Percentiles rank a stretch among this genome's conserved stretches.
Conservation (phyloP, 2,888 invertebrate species). For the Ectemnius cavifrons region DNA sequence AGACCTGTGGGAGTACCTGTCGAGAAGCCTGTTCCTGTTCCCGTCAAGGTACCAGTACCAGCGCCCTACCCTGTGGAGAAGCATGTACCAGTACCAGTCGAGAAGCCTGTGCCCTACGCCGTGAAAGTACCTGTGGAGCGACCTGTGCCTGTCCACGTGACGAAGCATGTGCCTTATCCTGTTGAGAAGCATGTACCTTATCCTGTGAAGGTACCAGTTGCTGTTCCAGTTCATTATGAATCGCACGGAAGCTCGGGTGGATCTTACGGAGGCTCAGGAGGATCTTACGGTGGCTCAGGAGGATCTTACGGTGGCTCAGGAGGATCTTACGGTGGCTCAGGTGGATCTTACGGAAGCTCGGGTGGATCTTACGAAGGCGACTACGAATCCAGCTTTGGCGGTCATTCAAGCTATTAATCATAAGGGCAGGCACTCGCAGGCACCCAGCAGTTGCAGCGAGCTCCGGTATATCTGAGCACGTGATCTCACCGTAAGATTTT, state of each 20-base stretch:
- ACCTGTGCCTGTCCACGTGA: conserved; percentile 71
- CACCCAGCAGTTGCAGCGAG: neutral
- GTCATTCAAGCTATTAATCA: conserved; percentile 1
- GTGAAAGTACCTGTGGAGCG: conserved; percentile 81
- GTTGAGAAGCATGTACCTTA: conserved; percentile 82
- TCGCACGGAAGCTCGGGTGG: neutral
- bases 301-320: neutral
- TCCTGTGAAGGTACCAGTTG: conserved; percentile 85
- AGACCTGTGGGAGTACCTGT: conserved; percentile 87
- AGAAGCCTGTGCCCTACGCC: conserved; percentile 84
- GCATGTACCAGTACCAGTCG: conserved; percentile 72
- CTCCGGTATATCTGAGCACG: too few species aligned
- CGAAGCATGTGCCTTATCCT: conserved; percentile 70
- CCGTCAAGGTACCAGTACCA: conserved; percentile 80
- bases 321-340: conserved; percentile 35
- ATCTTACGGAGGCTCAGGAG: conserved; percentile 29
- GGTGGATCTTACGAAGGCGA: conserved; percentile 33
- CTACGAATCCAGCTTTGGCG: conserved; percentile 56
- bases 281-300: conserved; percentile 35
- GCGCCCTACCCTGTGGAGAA: conserved; percentile 72
- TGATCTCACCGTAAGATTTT: too few species aligned
- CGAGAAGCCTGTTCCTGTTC: conserved; percentile 88
- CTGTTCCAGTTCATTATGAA: conserved; percentile 80
- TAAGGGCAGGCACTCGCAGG: conserved; percentile 1
- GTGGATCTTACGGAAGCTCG: neutral